Evolutionary conservation across 1,140 invertebrate genomes (phyloP).

Genomic region (Sinonovacula constricta): DNA sequence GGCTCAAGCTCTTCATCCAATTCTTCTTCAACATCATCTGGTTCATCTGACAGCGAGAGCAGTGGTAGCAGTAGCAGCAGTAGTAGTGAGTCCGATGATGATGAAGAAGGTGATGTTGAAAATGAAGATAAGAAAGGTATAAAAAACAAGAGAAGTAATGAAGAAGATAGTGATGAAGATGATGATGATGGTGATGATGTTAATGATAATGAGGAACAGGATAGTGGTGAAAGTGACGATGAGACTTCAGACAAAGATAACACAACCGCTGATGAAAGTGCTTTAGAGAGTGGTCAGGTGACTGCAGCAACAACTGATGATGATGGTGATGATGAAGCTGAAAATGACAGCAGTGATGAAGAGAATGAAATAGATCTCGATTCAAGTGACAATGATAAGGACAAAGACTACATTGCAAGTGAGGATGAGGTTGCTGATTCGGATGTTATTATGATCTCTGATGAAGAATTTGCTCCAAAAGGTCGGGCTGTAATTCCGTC

Average conservation of each 20-base stretch:
- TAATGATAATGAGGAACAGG: too few relatives aligned
- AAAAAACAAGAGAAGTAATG: too few relatives aligned
- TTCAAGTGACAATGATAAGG: slow-evolving; percentile 22
- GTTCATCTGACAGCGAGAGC: too few relatives aligned
- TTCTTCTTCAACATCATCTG: slow-evolving; percentile 31
- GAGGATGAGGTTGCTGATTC: slow-evolving; percentile 28
- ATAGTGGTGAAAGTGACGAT: neutral
- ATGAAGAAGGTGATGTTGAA: slow-evolving; percentile 15
- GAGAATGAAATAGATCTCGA: slow-evolving; percentile 15
- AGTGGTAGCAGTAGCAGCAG: neutral
- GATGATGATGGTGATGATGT: slow-evolving; percentile 1
- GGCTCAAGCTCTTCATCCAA: slow-evolving; percentile 2
- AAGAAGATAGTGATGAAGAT: slow-evolving; percentile 12
- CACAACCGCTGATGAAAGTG: neutral
- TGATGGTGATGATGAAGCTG: slow-evolving; percentile 22
- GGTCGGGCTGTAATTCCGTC: slow-evolving; percentile 39
- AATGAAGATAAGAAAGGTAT: too few relatives aligned
- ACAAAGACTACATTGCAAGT: slow-evolving; percentile 32
- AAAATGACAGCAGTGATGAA: slow-evolving; percentile 30
- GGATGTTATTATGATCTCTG: slow-evolving; percentile 39
- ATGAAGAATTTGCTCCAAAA: slow-evolving; percentile 36
- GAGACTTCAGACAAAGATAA: neutral
- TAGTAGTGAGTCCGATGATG: neutral
- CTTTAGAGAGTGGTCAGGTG: neutral
- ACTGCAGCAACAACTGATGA: slow-evolving; percentile 2